Base-by-base conservation (phyloP, 2,888 invertebrate species). In the Acanthopleura granulata region DNA sequence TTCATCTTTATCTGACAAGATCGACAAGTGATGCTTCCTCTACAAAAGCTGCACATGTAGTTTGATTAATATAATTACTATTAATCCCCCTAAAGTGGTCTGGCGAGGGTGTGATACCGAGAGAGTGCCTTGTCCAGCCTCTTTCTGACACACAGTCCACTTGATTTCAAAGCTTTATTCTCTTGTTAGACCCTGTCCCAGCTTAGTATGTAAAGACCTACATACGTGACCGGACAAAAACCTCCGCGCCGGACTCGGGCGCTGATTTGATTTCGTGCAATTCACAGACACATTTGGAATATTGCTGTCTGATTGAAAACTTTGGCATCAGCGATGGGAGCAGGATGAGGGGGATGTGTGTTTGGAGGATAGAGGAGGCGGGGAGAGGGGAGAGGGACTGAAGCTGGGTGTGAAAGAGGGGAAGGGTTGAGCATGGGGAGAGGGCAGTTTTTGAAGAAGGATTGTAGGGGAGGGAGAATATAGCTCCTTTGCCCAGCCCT, bases 281-380 rank as follows among this genome's bases (percentile, higher is more conserved):
- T 66, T 66, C 29, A 22, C n/a, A 27, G 66, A 22, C 66, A 66
- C 66, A 66, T 66, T 66, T 66, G 29, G 29, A 66, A 66, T 66
- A 66, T 22, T 66, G 66, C 29, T 66, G 16, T 66, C 66, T 66
- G 66, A 66, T 66, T 22, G 29, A 27, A 66, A 16, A 66, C 29
- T 22, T 27, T 6, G 66, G 15, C 40, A 40, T 40, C 40, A 40
- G 40, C 9, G 40, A 40, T 40, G 40, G 40, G 40, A 40, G n/a
- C n/a, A 40, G 40, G 40, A 40, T 40, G 4, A 40, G 40, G 40
- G 40, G 3, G 40, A 40, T 40, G 40, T 40, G 40, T 40, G 40
- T n/a, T n/a, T n/a, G n/a, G n/a, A n/a, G n/a, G n/a, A n/a, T n/a
- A n/a, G n/a, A n/a, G n/a, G n/a, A n/a, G n/a, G n/a, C n/a, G n/a